Evolutionary conservation across 1,140 invertebrate species (phyloP).

Genomic region (Drosophila repletoides): DNA sequence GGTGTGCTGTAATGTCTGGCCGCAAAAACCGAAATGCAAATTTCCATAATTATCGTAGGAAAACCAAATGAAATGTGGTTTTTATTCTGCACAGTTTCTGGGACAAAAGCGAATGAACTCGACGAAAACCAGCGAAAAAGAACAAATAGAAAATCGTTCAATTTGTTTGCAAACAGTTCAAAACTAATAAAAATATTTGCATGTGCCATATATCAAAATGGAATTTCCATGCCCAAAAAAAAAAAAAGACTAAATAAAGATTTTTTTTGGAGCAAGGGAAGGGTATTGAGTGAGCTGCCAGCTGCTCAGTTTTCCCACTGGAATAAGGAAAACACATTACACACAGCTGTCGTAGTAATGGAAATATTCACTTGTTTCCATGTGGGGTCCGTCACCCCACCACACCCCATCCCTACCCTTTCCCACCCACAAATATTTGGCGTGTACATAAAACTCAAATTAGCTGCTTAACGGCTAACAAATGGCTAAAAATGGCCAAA

Average conservation of each 20-base stretch:
- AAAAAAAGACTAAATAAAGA: conserved; percentile 6
- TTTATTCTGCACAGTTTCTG: conserved; percentile 64
- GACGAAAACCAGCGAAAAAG: conserved; percentile 17
- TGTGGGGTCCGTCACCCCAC: neutral
- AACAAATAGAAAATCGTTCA: conserved; percentile 39
- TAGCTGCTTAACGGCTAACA: conserved; percentile 18
- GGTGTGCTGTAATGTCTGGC: conserved; percentile 23
- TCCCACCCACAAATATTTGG: conserved; percentile 19
- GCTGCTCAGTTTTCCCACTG: conserved; percentile 10
- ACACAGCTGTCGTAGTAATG: conserved; percentile 58
- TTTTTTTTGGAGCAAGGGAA: neutral
- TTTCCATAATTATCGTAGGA: conserved; percentile 56
- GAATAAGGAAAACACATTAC: conserved; percentile 51
- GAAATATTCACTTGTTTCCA: conserved; percentile 12
- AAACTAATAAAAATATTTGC: conserved; percentile 67
- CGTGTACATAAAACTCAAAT: conserved; percentile 28
- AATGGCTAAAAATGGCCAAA: conserved; percentile 31
- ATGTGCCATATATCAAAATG: conserved; percentile 65
- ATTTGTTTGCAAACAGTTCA: conserved; percentile 65
- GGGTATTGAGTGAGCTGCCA: neutral
- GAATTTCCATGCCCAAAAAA: conserved; percentile 53
- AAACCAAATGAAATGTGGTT: conserved; percentile 46
- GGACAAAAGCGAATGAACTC: conserved; percentile 75
- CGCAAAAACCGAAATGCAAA: conserved; percentile 37
- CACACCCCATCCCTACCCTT: neutral